phyloP scores from a whole-genome alignment of 2,888 invertebrate species.

The Ectemnius lituratus region DNA sequence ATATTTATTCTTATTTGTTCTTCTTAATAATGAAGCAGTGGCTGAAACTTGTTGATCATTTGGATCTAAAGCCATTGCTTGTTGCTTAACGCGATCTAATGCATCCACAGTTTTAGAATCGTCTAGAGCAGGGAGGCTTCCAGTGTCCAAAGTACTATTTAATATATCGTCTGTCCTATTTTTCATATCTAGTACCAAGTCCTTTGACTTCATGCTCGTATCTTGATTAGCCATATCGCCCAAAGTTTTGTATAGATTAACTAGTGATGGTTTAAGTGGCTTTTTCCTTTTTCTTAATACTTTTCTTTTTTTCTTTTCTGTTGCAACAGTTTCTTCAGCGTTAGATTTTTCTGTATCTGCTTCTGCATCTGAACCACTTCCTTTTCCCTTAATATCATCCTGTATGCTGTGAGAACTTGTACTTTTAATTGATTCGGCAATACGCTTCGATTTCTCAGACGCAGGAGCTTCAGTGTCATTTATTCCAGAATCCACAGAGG shows the following conservation, averaged over 20 bases:
- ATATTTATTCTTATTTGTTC: conserved; percentile 67
- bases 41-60: conserved; percentile 70
- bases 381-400: conserved; percentile 76
- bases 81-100: conserved; percentile 71
- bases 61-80: conserved; percentile 68
- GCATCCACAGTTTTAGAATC: conserved; percentile 65
- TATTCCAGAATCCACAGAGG: conserved; percentile 76
- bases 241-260: conserved; percentile 55
- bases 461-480: conserved; percentile 76
- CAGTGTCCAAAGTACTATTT: conserved; percentile 50
- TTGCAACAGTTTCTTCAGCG: conserved; percentile 79
- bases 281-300: conserved; percentile 84
- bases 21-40: conserved; percentile 62
- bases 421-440: conserved; percentile 46
- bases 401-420: conserved; percentile 70
- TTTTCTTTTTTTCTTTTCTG: conserved; percentile 81
- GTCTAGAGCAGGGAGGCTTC: conserved; percentile 48
- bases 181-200: conserved; percentile 54
- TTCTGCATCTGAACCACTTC: conserved; percentile 75
- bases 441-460: conserved; percentile 50
- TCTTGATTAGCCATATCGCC: conserved; percentile 62
- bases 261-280: conserved; percentile 75
- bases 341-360: conserved; percentile 78
- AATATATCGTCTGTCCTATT: conserved; percentile 53
- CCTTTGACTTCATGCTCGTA: conserved; percentile 56